These are phyloP conservation scores for Urocolius indicus DNA, from an alignment of 2,113 vertebrate genomes.

Conservation along the genomic window DNA sequence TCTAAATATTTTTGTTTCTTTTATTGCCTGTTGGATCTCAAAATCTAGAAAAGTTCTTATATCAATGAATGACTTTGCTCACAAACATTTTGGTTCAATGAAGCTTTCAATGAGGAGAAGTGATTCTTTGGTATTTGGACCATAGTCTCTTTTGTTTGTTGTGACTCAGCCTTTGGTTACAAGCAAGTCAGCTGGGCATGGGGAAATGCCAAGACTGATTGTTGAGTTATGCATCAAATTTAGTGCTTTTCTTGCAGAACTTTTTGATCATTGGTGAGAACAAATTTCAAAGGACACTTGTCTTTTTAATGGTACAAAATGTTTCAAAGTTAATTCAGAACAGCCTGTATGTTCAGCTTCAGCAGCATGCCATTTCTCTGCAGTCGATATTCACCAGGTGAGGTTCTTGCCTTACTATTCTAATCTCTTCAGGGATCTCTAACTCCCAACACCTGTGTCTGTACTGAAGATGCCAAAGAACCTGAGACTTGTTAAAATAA, in stretches of 20 bases:
- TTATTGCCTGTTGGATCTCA: not conserved
- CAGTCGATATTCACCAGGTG: not conserved
- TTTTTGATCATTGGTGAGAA: not conserved
- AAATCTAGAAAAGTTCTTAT: not conserved
- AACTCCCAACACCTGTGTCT: not conserved
- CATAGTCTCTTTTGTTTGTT: not conserved
- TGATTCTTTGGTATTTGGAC: not conserved
- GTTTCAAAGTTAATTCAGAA: not conserved
- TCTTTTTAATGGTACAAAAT: not conserved
- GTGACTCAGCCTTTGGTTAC: not conserved
- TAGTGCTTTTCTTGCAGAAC: not conserved
- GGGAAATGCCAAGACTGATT: not conserved
- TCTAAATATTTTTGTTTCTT: conserved; percentile 39
- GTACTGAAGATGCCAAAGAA: not conserved
- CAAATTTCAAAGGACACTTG: not conserved
- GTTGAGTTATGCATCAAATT: not conserved
- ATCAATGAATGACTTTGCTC: not conserved
- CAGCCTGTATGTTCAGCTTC: not conserved
- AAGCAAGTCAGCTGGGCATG: not conserved
- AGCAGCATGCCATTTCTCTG: not conserved
- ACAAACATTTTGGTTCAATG: not conserved
- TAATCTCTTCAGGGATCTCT: not conserved
- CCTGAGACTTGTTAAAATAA: not conserved
- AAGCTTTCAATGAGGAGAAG: not conserved
- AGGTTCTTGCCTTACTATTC: not conserved